phyloP scores from a whole-genome alignment of 1,140 invertebrate species.

The Caerostris darwini region DNA sequence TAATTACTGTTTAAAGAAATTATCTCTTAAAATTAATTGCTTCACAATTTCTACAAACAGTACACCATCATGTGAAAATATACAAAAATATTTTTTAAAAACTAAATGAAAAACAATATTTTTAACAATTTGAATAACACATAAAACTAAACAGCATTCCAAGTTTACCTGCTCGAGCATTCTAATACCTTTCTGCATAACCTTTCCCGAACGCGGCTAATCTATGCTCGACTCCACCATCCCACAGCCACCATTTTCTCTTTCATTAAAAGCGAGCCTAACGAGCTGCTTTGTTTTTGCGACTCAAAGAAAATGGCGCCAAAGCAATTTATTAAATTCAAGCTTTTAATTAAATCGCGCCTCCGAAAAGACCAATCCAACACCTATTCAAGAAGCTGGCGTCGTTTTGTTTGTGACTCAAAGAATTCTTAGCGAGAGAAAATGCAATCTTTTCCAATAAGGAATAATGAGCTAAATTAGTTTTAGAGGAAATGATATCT shows the following conservation, averaged over 20 bases:
- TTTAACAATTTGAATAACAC: not conserved
- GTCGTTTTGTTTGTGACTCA: not conserved
- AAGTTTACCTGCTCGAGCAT: not conserved
- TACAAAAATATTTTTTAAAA: not conserved
- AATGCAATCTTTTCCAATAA: not conserved
- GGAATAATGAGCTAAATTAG: not conserved
- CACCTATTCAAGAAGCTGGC: not conserved
- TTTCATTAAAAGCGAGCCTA: not conserved
- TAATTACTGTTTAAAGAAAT: too few relatives aligned
- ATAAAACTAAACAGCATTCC: not conserved
- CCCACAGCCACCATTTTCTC: not conserved
- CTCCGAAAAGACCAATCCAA: not conserved
- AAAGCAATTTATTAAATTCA: slow-evolving; percentile 53
- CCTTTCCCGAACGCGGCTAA: slow-evolving; percentile 10
- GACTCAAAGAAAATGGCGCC: not conserved
- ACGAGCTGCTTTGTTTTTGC: slow-evolving; percentile 21
- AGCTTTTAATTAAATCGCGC: slow-evolving; percentile 22
- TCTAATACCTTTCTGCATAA: not conserved
- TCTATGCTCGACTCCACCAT: not conserved
- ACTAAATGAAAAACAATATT: not conserved
- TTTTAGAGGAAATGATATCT: not conserved
- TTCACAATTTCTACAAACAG: too few relatives aligned
- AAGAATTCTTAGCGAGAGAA: not conserved
- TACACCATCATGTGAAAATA: not conserved
- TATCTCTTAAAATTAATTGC: too few relatives aligned